Evolutionary conservation across 2,113 vertebrate genomes (phyloP).

Genomic region (Cricetomys ansorgei): DNA sequence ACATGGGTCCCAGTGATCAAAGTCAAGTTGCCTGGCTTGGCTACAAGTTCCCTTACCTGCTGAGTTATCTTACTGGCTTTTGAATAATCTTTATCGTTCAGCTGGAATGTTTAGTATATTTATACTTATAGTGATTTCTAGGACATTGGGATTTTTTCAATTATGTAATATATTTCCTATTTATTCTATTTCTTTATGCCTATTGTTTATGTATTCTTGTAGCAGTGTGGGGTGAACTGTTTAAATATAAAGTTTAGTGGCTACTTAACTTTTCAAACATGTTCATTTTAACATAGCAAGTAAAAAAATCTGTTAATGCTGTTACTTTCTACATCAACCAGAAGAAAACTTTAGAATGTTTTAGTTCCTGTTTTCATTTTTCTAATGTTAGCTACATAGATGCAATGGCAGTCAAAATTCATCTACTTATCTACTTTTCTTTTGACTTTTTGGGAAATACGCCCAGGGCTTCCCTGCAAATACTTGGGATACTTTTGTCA

Average conservation of each 20-base stretch:
- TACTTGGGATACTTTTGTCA: conserved; percentile 23
- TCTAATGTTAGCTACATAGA: background rate
- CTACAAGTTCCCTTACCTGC: background rate
- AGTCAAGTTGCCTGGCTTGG: no score
- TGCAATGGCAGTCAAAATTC: background rate
- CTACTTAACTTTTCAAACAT: background rate
- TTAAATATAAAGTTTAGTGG: background rate
- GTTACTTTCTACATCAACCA: background rate
- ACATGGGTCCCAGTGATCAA: background rate
- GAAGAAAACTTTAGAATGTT: conserved; percentile 2
- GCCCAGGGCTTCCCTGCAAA: background rate
- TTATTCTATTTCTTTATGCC: background rate
- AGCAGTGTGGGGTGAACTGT: background rate
- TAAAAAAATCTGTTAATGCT: conserved; percentile 1
- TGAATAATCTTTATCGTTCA: background rate
- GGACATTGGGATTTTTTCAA: conserved; percentile 19
- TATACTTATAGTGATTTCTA: conserved; percentile 38
- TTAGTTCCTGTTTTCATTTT: background rate
- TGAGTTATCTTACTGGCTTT: background rate
- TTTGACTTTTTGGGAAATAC: conserved; percentile 12
- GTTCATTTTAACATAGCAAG: background rate
- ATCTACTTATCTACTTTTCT: conserved; percentile 15
- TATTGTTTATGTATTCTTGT: conserved; percentile 41
- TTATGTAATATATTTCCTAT: background rate
- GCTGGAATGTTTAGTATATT: background rate